These are phyloP conservation scores for Lucinisca nassula DNA, from an alignment of 2,888 invertebrate genomes.

Conservation along the genomic window DNA sequence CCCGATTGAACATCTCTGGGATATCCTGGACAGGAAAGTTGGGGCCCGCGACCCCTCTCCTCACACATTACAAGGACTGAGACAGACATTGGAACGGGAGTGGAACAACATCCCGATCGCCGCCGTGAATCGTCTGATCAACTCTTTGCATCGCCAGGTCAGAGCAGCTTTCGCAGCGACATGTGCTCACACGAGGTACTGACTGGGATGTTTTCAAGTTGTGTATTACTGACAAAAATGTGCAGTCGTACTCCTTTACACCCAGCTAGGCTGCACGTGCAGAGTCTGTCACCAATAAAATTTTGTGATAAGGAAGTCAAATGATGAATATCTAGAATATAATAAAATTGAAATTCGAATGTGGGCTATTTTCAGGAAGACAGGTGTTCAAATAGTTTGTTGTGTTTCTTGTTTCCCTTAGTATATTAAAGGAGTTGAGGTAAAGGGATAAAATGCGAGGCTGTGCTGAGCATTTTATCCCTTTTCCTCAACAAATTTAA, in stretches of 20 bases:
- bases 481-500: too few relatives aligned
- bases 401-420: neutral
- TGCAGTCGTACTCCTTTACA: neutral
- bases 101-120: slow-evolving; percentile 8
- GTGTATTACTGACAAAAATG: neutral
- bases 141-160: slow-evolving; percentile 6
- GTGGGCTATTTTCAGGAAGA: neutral
- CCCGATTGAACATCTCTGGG: slow-evolving; percentile 43
- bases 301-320: neutral
- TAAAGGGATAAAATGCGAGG: too few relatives aligned
- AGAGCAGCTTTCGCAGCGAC: neutral
- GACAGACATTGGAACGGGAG: neutral
- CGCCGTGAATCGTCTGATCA: neutral
- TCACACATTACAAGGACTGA: neutral
- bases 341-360: too few relatives aligned
- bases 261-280: too few relatives aligned
- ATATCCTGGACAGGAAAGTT: slow-evolving; percentile 18
- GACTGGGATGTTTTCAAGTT: slow-evolving; percentile 6
- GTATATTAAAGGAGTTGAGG: too few relatives aligned
- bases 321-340: too few relatives aligned
- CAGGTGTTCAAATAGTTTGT: neutral
- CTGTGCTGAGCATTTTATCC: too few relatives aligned
- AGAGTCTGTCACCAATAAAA: neutral
- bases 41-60: slow-evolving; percentile 1
- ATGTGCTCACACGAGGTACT: slow-evolving; percentile 18